A percentile compares a stretch with the other conserved stretches of the same genome.
Conservation (phyloP, 2,113 vertebrate species). For the Chloropsis cyanopogon region DNA sequence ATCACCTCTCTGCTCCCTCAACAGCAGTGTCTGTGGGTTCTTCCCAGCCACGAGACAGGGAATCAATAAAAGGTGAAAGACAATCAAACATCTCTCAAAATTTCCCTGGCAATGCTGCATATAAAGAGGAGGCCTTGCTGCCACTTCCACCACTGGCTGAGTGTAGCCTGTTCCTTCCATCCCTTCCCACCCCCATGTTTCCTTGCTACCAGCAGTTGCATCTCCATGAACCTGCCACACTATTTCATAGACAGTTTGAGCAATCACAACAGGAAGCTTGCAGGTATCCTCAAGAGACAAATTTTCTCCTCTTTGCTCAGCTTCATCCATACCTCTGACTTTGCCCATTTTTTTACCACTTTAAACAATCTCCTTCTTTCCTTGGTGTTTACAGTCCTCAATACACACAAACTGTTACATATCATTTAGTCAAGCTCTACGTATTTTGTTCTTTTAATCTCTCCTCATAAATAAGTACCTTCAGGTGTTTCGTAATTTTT, state of each 20-base stretch:
- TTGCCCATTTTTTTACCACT: not conserved
- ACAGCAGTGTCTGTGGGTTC: not conserved
- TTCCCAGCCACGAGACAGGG: not conserved
- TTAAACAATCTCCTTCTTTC: not conserved
- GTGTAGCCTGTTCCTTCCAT: not conserved
- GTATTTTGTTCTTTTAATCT: slow-evolving; percentile 41
- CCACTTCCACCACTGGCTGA: not conserved
- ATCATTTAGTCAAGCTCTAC: slow-evolving; percentile 25
- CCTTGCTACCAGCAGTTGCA: not conserved
- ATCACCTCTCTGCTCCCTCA: not conserved
- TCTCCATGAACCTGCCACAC: not conserved
- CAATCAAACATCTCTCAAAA: not conserved
- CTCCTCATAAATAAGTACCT: slow-evolving; percentile 17
- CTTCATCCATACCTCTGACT: not conserved
- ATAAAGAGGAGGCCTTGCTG: not conserved
- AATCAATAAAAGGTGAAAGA: slow-evolving; percentile 2
- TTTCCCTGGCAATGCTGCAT: not conserved
- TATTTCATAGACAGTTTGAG: not conserved
- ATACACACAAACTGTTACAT: not conserved
- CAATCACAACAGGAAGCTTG: not conserved
- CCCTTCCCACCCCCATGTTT: not conserved
- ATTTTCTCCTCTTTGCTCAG: not conserved
- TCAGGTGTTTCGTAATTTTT: slow-evolving; percentile 8
- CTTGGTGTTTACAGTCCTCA: slow-evolving; percentile 22
- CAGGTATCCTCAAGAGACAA: not conserved